Base-by-base conservation (phyloP, 2,888 invertebrate genomes). In the Cheilosia scutellata region DNA sequence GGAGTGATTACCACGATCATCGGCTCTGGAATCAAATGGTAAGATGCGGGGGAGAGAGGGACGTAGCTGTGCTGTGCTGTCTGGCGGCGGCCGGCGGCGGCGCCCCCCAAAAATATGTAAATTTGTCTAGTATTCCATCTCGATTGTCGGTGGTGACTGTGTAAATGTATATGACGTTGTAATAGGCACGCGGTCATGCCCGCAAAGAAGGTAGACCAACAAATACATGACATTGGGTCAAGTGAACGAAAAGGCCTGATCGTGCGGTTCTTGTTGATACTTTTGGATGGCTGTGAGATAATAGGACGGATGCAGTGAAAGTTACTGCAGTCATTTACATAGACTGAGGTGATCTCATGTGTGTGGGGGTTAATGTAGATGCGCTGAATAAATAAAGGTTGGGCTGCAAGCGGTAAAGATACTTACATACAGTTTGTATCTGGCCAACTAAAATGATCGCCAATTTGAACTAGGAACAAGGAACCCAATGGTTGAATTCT, bases 1-100 rank as follows among this genome's bases (percentile, higher is more conserved):
- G 47, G 68, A 80, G 62, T 75, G 80, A 75, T 80, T 80, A 80
- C 80, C 68, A 62, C 47, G 74, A 74, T 70, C 74, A 68, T 49
- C 47, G 44, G n/a, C n/a, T n/a, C n/a, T n/a, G n/a, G n/a, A 11
- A 25, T n/a, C n/a, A 13, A 29, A 11, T 13, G 47, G 6, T 16
- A 11, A 29, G 25, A 13, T 40, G 44, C 51, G 20, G 53, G 25
- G 51, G n/a, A 29, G n/a, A 44, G 37, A 25, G 51, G 27, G 29
- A 62, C 44, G 44, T 33, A n/a, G 9, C 25, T 40, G 4, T 55
- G 9, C 25, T 40, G 4, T 55, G 31, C 29, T 29, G n/a, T 44
- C 44, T 27, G 16, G 29, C 20, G 60, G 7, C 33, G 57, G n/a
- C 42, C 47, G 13, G 6, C 49, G 20, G 60, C 47, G 13, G 6